Conservation (phyloP, 1,140 invertebrate genomes). For the Venturia canescens region DNA sequence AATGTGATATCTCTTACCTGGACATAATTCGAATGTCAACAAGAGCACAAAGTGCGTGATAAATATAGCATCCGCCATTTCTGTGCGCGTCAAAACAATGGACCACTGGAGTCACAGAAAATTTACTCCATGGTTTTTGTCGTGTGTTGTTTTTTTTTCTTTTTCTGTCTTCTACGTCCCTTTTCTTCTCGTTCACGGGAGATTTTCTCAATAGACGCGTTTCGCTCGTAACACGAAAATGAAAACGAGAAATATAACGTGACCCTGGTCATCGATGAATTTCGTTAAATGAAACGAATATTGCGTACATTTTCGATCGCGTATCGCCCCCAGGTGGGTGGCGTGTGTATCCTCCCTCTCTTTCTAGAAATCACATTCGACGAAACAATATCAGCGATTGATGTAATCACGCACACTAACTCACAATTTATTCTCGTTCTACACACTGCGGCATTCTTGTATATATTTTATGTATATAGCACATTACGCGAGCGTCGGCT, state of each 20-base stretch:
- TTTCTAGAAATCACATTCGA: constrained; percentile 29
- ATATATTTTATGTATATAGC: no score
- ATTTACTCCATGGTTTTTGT: constrained; percentile 39
- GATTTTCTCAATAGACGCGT: no score
- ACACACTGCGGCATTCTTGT: no score
- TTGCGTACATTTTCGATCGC: constrained; percentile 16
- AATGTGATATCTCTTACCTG: constrained; percentile 59
- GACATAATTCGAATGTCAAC: constrained; percentile 67
- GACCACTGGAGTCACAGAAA: constrained; percentile 53
- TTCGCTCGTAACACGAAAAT: background rate
- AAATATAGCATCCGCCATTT: constrained; percentile 74
- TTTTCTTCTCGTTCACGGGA: no score
- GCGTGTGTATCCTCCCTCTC: background rate
- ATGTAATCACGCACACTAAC: no score
- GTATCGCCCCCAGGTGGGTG: constrained; percentile 19
- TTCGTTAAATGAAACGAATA: background rate
- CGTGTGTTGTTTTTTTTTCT: background rate
- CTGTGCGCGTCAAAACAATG: constrained; percentile 70
- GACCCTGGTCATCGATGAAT: constrained; percentile 23
- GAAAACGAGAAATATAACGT: background rate
- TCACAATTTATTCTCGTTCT: no score
- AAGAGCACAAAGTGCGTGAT: constrained; percentile 69
- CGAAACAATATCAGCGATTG: background rate
- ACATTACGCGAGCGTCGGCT: no score
- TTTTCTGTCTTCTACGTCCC: no score